Conservation (phyloP, 1,140 invertebrate species). For the Calycopis cecrops region DNA sequence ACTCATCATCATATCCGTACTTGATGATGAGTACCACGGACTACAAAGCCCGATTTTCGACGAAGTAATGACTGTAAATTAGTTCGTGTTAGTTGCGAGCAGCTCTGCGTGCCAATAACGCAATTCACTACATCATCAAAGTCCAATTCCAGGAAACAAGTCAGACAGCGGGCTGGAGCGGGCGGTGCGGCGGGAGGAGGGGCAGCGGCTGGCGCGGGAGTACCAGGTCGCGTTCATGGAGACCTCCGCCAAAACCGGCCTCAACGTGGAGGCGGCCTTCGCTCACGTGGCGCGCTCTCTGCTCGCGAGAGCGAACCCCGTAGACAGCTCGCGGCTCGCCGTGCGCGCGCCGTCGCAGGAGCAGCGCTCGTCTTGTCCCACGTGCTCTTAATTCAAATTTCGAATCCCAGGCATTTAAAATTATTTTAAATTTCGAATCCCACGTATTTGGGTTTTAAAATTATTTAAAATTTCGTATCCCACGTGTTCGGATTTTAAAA, state of each 20-base stretch:
- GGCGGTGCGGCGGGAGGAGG: slow-evolving; percentile 86
- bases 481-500: not conserved
- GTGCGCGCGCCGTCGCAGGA: slow-evolving; percentile 61
- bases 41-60: no score
- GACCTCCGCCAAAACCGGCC: slow-evolving; percentile 90
- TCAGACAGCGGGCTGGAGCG: slow-evolving; percentile 84
- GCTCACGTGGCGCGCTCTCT: slow-evolving; percentile 84
- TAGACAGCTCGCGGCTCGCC: slow-evolving; percentile 53
- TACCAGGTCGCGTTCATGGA: slow-evolving; percentile 92
- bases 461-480: no score
- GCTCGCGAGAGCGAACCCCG: slow-evolving; percentile 61
- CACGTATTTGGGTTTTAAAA: no score
- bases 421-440: not conserved
- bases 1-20: no score
- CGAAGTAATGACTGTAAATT: no score
- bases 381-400: slow-evolving; percentile 47
- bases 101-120: no score
- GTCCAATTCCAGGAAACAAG: slow-evolving; percentile 83
- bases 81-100: not conserved
- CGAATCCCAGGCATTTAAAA: slow-evolving; percentile 13
- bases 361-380: slow-evolving; percentile 59
- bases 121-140: no score
- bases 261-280: slow-evolving; percentile 89
- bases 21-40: no score
- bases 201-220: slow-evolving; percentile 86